Evolutionary conservation across 2,113 vertebrate genomes (phyloP).

Genomic region (Pontoporia blainvillei): DNA sequence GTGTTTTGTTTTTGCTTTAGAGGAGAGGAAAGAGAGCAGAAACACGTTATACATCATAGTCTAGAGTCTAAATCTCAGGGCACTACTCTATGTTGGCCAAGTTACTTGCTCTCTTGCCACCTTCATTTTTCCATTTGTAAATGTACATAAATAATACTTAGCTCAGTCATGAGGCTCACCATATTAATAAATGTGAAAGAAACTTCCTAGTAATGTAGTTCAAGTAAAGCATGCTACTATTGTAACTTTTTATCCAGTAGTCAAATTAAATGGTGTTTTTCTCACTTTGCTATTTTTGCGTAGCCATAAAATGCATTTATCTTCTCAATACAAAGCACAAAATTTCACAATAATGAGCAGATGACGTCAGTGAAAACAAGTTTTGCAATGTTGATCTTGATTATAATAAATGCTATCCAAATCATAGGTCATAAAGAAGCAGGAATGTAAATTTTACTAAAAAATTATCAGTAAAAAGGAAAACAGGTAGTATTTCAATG

Average conservation of each 20-base stretch:
- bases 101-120: not conserved
- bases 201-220: not conserved
- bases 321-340: not conserved
- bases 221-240: not conserved
- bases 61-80: not conserved
- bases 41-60: not conserved
- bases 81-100: not conserved
- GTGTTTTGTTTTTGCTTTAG: not conserved
- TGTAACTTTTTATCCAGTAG: not conserved
- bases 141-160: not conserved
- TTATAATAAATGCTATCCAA: not conserved
- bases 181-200: not conserved
- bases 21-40: not conserved
- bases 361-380: not conserved
- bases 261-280: not conserved
- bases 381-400: not conserved
- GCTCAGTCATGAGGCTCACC: not conserved
- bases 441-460: not conserved
- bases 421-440: not conserved
- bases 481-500: not conserved
- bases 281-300: not conserved
- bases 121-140: not conserved
- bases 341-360: not conserved
- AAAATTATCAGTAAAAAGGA: not conserved
- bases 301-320: not conserved